Conservation (phyloP, 1,140 invertebrate species). For the Temnothorax nylanderi region DNA sequence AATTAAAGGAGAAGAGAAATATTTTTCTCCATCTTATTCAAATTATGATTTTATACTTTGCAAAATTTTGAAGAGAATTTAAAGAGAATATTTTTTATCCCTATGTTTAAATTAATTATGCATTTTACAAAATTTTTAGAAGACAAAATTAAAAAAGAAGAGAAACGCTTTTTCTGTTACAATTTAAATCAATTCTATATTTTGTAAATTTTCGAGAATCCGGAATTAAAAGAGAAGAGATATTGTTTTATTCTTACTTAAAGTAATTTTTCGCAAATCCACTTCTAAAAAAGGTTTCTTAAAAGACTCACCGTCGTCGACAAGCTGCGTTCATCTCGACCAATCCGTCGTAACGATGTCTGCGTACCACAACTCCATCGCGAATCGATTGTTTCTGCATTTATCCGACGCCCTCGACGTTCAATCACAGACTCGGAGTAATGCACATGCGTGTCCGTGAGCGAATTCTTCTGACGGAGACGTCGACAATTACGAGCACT, state of each 20-base stretch:
- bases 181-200: not conserved
- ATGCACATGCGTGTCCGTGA: too few species aligned
- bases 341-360: not conserved
- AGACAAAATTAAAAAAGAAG: not conserved
- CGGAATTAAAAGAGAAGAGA: not conserved
- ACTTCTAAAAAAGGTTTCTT: too few species aligned
- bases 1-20: not conserved
- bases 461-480: too few species aligned
- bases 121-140: not conserved
- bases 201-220: not conserved
- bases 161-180: not conserved
- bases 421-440: not conserved
- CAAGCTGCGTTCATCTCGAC: not conserved
- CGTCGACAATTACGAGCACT: not conserved
- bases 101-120: not conserved
- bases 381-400: not conserved
- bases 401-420: not conserved
- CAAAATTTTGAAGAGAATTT: not conserved
- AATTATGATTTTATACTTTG: not conserved
- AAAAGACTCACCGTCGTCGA: not conserved
- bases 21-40: not conserved
- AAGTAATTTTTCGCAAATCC: not conserved
- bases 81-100: not conserved
- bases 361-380: not conserved
- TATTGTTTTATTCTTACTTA: not conserved